Percentiles rank a stretch among this genome's conserved stretches.
These are phyloP conservation scores for Orchesella cincta DNA, from an alignment of 1,140 invertebrate species.

Conservation along the genomic window DNA sequence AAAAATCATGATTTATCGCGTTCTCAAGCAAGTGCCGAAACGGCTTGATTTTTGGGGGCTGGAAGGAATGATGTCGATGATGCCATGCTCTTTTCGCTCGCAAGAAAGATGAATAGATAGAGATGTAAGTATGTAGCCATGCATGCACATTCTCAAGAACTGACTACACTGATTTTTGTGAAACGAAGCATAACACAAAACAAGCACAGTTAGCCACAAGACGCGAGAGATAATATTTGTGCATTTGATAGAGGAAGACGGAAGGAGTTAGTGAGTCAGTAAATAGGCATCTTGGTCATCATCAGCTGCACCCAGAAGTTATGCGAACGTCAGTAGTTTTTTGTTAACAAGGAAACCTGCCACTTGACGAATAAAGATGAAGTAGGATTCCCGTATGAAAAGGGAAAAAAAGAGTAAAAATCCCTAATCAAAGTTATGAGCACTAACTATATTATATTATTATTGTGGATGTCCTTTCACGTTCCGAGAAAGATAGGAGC, in stretches of 20 bases:
- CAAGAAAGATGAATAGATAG: neutral
- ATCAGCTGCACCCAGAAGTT: constrained; percentile 6
- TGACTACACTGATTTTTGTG: too few relatives aligned
- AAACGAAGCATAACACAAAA: too few relatives aligned
- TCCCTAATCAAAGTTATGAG: constrained; percentile 14
- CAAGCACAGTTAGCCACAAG: neutral
- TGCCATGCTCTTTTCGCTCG: neutral
- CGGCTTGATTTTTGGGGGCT: neutral
- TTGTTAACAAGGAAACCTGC: constrained; percentile 10
- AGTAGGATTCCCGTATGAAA: neutral
- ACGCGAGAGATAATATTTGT: constrained; percentile 12
- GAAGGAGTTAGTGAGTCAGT: neutral
- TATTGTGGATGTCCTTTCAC: neutral
- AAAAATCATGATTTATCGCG: constrained; percentile 19
- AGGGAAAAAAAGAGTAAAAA: neutral
- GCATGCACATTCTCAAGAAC: too few relatives aligned
- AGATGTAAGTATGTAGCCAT: too few relatives aligned
- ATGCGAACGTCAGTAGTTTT: constrained; percentile 11
- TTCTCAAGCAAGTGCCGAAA: constrained; percentile 16
- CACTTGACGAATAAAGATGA: neutral
- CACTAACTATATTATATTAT: constrained; percentile 20
- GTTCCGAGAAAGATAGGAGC: constrained; percentile 6
- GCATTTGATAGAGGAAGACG: constrained; percentile 1
- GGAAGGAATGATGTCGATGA: neutral
- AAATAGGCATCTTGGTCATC: constrained; percentile 7